Conservation (phyloP, 2,113 vertebrate genomes). For the Pygoscelis adeliae region DNA sequence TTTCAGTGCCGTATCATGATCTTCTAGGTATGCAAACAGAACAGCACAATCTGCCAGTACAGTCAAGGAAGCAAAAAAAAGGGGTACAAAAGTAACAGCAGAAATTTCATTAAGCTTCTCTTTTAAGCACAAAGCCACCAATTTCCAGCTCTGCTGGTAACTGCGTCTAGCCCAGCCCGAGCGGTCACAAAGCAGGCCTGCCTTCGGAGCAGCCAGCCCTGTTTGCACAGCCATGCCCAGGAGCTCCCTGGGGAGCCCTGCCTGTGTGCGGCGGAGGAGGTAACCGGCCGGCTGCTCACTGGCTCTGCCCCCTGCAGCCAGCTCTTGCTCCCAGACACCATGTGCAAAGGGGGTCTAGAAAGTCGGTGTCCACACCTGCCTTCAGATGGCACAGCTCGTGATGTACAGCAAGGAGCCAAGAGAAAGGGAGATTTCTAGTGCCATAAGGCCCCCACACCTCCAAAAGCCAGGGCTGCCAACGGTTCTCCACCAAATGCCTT, state of each 20-base stretch:
- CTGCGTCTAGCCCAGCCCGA: not conserved
- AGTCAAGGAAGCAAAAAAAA: not conserved
- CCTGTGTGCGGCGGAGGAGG: accelerated
- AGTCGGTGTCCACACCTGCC: not conserved
- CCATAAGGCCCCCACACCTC: not conserved
- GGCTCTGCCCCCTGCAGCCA: not conserved
- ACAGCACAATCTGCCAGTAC: not conserved
- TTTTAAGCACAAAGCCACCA: not conserved
- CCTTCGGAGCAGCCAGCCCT: not conserved
- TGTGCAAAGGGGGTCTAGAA: not conserved
- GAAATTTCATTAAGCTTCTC: not conserved
- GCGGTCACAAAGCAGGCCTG: not conserved
- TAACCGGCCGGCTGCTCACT: accelerated
- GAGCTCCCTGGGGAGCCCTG: not conserved
- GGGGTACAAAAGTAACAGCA: not conserved
- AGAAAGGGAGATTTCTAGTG: not conserved
- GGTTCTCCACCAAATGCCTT: not conserved
- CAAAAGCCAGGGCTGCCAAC: not conserved
- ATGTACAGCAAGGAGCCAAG: too few relatives aligned
- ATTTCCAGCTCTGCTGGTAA: not conserved
- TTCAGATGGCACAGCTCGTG: not conserved
- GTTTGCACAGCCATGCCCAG: too few relatives aligned
- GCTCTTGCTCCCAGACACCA: not conserved
- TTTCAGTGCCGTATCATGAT: not conserved
- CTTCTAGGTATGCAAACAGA: not conserved